Evolutionary conservation across 2,797 vertebrate genomes (phyloP).

Genomic region (Acropternis orthonyx): DNA sequence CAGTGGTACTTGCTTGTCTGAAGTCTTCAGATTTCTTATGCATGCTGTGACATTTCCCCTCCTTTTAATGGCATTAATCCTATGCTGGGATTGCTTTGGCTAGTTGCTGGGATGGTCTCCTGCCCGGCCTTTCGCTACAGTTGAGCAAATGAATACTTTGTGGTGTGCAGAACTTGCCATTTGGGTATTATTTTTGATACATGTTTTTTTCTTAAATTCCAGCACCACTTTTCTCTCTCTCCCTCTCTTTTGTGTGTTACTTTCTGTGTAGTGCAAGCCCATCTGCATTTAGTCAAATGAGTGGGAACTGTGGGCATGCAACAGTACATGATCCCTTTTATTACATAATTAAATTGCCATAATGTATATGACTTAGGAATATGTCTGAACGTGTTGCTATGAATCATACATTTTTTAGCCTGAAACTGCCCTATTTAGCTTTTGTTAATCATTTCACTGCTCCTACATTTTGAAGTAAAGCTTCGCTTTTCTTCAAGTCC

Average conservation of each 20-base stretch:
- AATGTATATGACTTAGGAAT: slow-evolving; percentile 15
- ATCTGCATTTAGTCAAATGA: background rate
- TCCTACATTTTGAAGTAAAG: background rate
- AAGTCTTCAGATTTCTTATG: slow-evolving; percentile 35
- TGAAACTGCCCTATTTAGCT: slow-evolving; percentile 37
- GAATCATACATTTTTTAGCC: slow-evolving; percentile 44
- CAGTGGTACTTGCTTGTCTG: background rate
- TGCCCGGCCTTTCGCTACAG: background rate
- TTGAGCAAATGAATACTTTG: background rate
- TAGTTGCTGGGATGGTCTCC: slow-evolving; percentile 9
- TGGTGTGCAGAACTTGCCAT: background rate
- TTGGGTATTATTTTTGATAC: background rate
- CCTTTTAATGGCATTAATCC: slow-evolving; percentile 10
- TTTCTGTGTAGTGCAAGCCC: background rate
- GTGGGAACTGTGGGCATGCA: slow-evolving; percentile 32
- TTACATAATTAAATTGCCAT: slow-evolving; percentile 58
- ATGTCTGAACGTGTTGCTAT: slow-evolving; percentile 48
- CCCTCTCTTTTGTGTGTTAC: background rate
- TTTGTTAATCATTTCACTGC: slow-evolving; percentile 24
- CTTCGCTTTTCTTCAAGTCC: background rate
- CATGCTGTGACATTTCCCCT: slow-evolving; percentile 65
- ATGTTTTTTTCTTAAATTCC: background rate
- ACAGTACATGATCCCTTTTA: slow-evolving; percentile 33
- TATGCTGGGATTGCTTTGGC: background rate
- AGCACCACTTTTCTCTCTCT: background rate